A percentile compares a stretch with the other conserved stretches of the same genome.
These are phyloP conservation scores for Gopherus flavomarginatus DNA, from an alignment of 2,113 vertebrate species.

Conservation along the genomic window DNA sequence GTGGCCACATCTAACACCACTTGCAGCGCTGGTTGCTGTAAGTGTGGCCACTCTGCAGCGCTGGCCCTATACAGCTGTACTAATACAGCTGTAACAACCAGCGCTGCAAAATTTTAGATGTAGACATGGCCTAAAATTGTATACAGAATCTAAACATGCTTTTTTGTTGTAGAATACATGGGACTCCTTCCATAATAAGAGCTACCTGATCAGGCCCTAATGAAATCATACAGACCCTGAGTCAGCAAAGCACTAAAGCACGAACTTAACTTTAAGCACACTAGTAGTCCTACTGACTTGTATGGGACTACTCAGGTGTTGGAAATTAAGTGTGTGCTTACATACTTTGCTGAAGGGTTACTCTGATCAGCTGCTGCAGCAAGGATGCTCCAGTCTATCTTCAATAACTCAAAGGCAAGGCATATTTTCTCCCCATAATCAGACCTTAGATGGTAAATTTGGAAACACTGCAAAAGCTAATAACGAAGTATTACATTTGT, in stretches of 20 bases:
- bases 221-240: background rate
- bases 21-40: too few relatives aligned
- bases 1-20: too few relatives aligned
- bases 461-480: background rate
- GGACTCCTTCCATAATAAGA: background rate
- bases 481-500: background rate
- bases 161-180: background rate
- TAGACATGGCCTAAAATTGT: too few relatives aligned
- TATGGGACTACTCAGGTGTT: background rate
- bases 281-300: background rate
- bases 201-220: too few relatives aligned
- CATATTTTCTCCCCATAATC: background rate
- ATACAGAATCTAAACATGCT: background rate
- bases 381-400: background rate
- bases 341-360: background rate
- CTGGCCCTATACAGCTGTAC: too few relatives aligned
- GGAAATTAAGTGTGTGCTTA: background rate
- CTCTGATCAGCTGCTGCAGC: background rate
- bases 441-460: background rate
- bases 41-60: too few relatives aligned
- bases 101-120: too few relatives aligned
- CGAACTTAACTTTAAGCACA: background rate
- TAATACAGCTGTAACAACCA: too few relatives aligned
- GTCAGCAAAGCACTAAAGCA: background rate
- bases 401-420: background rate